Conservation (phyloP, 2,888 invertebrate genomes). For the Leucoptera coffeella region DNA sequence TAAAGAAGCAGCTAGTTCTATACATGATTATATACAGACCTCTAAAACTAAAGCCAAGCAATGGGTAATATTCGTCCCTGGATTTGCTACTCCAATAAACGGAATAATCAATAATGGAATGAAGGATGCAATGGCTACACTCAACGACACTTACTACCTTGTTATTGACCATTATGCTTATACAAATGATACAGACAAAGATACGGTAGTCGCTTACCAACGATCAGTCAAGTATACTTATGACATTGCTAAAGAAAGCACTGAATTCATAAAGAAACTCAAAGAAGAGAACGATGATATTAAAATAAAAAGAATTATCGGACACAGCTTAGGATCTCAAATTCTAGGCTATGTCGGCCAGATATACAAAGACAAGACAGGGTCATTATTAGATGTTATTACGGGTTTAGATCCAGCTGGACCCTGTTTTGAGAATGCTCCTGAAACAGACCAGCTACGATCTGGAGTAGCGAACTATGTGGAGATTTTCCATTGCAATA, state of each 20-base stretch:
- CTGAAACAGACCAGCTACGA: conserved; percentile 36
- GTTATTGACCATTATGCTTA: conserved; percentile 36
- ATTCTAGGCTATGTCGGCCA: conserved; percentile 26
- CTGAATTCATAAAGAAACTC: conserved; percentile 20
- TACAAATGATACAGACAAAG: conserved; percentile 25
- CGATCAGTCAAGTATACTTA: conserved; percentile 24
- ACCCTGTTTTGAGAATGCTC: conserved; percentile 34
- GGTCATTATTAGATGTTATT: conserved; percentile 24
- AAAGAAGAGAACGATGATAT: conserved; percentile 21
- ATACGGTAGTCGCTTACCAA: conserved; percentile 27
- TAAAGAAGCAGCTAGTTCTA: conserved; percentile 17
- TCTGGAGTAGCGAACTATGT: conserved; percentile 52
- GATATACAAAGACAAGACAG: conserved; percentile 18
- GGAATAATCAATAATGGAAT: conserved; percentile 1
- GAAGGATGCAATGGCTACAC: neutral
- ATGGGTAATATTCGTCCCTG: conserved; percentile 2
- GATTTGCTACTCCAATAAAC: conserved; percentile 1
- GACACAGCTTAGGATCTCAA: conserved; percentile 36
- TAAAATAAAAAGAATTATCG: conserved; percentile 27
- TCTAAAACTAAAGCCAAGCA: neutral
- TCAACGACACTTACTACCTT: conserved; percentile 19
- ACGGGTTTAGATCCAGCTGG: conserved; percentile 41
- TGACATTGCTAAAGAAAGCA: conserved; percentile 26
- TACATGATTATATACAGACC: conserved; percentile 9
- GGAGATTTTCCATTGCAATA: conserved; percentile 56